Base-by-base conservation (phyloP, 2,113 vertebrate species). In the Cochlearius cochlearius region DNA sequence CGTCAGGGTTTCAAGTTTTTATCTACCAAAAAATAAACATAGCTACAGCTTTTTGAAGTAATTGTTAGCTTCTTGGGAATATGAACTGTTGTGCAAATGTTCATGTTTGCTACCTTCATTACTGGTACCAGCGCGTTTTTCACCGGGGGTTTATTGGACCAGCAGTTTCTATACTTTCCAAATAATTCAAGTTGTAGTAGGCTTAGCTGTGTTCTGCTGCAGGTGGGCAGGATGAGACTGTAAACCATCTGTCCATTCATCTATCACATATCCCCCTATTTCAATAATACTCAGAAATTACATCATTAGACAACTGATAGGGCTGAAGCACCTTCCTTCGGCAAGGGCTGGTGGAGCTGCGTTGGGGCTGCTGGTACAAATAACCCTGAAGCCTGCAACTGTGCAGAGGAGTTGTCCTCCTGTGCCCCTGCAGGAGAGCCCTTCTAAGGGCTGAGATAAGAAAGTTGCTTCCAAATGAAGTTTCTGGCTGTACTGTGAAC, bases 181-280 rank as follows among this genome's bases (percentile, higher is more conserved):
- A 81, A 69, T 74, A 86, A 64, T 85, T 90, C 47, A 67, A 71
- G 73, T 78, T 90, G 39, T 86, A 64, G 82, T 22, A 85, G 77
- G 81, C 66, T 96, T 89, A 82, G 45, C 71, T 78, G 49, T 56
- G 45, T 75, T 89, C 90, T 94, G 52, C 96, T 88, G 87, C 80
- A 85, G 94, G 80, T 96, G 84, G 73, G 87, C 84, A 94, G 80
- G 66, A 72, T 90, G 36, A 78, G 60, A 75, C 73, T 92, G 72
- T 55, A 82, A 96, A 75, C 69, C 90, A 82, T 94, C 84, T 96
- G 94, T 78, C 94, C 58, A 56, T 86, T 95, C 79, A 63, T 81
- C 71, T 92, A 15, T 77, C 34, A 80, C 13, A 1, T 55, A 92
- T 59, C 68, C 58, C 20, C 22, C 56, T 84, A 23, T 89, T 91